Evolutionary conservation across 2,797 vertebrate genomes (phyloP).

Genomic region (Pantherophis vulpinus): DNA sequence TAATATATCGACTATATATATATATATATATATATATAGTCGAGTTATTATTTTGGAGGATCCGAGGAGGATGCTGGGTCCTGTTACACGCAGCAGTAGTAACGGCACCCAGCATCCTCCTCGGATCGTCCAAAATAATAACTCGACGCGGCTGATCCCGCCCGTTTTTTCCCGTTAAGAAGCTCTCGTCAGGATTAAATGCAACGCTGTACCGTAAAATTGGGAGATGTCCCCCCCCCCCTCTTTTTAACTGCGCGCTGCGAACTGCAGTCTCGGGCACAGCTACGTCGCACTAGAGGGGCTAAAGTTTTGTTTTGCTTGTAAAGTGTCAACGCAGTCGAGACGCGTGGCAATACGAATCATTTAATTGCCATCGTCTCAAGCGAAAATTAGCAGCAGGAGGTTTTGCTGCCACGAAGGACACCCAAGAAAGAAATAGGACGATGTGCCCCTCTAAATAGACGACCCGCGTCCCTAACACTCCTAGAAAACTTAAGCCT

Average conservation of each 20-base stretch:
- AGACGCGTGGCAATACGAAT: neutral
- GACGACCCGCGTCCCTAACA: slow-evolving; percentile 11
- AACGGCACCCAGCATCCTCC: too few species aligned
- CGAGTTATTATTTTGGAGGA: too few species aligned
- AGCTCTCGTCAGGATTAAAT: neutral
- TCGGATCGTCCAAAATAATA: neutral
- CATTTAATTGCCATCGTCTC: neutral
- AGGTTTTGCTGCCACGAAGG: neutral
- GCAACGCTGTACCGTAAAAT: neutral
- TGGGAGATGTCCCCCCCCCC: too few species aligned
- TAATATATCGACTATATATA: too few species aligned
- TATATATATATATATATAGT: too few species aligned
- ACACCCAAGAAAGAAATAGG: slow-evolving; percentile 9
- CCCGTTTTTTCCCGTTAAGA: too few species aligned
- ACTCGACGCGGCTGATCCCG: neutral
- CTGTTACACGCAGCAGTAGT: neutral
- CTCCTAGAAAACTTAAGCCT: neutral
- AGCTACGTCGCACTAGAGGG: neutral
- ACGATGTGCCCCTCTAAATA: slow-evolving; percentile 2
- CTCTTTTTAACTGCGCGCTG: neutral
- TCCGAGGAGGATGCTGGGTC: too few species aligned
- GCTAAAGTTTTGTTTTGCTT: neutral
- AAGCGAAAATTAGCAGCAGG: neutral
- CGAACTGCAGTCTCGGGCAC: neutral
- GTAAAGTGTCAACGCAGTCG: too few species aligned